Evolutionary conservation across 92 coral and sea anemone genomes (phyloP).

Genomic region (Umimayanthus kanabou): DNA sequence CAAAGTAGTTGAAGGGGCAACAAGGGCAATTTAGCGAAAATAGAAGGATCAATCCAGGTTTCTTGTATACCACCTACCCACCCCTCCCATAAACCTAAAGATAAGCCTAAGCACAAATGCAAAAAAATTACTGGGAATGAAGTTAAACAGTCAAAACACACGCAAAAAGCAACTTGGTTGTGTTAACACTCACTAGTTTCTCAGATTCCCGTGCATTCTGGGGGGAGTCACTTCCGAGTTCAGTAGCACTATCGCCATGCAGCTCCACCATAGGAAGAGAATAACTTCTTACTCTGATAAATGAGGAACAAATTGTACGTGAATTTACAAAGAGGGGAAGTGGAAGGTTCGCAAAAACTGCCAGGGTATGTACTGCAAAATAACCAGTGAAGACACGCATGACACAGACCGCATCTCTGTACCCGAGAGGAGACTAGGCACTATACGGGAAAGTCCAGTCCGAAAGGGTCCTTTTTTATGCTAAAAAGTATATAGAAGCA

Average conservation of each 20-base stretch:
- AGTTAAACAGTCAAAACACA: background rate
- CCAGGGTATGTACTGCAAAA: background rate
- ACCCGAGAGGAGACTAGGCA: too few relatives aligned
- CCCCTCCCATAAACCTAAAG: too few relatives aligned
- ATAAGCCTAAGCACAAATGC: too few relatives aligned
- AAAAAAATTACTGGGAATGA: too few relatives aligned
- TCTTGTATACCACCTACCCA: too few relatives aligned
- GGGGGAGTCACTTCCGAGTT: background rate
- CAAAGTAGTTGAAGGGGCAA: too few relatives aligned
- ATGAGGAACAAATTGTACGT: background rate
- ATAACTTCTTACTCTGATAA: background rate
- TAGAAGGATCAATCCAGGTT: too few relatives aligned
- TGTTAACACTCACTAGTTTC: background rate
- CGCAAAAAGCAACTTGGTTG: background rate
- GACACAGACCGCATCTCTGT: too few relatives aligned
- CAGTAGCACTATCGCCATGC: background rate
- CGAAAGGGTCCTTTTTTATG: too few relatives aligned
- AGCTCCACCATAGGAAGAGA: conserved; percentile 6
- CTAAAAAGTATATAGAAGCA: too few relatives aligned
- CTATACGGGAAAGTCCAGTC: too few relatives aligned
- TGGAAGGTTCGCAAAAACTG: background rate
- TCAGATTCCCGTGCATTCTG: background rate
- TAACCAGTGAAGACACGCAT: background rate
- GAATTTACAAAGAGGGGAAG: background rate
- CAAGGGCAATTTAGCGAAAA: too few relatives aligned